Conservation (phyloP, 1,140 invertebrate species). For the Penaeus indicus region DNA sequence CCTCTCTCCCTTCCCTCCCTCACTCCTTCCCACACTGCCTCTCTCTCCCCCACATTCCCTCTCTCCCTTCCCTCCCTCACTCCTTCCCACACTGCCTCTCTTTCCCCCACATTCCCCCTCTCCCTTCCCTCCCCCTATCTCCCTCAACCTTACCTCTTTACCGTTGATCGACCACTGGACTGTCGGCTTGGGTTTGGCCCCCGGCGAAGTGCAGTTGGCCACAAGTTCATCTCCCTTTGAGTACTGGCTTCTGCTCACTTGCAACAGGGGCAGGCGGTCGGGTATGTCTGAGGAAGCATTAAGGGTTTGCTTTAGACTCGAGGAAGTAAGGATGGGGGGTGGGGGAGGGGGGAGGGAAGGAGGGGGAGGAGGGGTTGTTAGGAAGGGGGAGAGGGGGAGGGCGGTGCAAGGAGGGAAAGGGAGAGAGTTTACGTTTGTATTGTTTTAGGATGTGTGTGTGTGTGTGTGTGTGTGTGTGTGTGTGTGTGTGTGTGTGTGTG, state of each 20-base stretch:
- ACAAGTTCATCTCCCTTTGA: slow-evolving; percentile 33
- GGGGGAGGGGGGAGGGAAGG: background rate
- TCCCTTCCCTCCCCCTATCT: background rate
- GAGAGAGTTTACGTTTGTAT: too few species aligned
- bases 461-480: too few species aligned
- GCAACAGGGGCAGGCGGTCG: slow-evolving; percentile 19
- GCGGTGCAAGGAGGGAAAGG: background rate
- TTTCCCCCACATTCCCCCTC: too few species aligned
- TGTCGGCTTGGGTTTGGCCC: slow-evolving; percentile 7
- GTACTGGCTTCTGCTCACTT: background rate
- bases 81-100: too few species aligned
- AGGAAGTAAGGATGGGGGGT: background rate
- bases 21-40: too few species aligned
- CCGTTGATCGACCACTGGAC: slow-evolving; percentile 40
- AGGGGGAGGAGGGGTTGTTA: background rate
- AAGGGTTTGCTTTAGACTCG: background rate
- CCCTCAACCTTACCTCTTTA: slow-evolving; percentile 6
- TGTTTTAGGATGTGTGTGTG: too few species aligned
- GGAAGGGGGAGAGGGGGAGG: background rate
- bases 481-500: too few species aligned
- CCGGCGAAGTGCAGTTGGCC: slow-evolving; percentile 43
- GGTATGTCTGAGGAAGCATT: background rate
- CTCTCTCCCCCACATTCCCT: too few species aligned
- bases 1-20: too few species aligned
- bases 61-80: too few species aligned